Evolutionary conservation across 2,113 vertebrate species (phyloP), one percentile per base, ranked within the genome.

Genomic region (Caracal caracal): DNA sequence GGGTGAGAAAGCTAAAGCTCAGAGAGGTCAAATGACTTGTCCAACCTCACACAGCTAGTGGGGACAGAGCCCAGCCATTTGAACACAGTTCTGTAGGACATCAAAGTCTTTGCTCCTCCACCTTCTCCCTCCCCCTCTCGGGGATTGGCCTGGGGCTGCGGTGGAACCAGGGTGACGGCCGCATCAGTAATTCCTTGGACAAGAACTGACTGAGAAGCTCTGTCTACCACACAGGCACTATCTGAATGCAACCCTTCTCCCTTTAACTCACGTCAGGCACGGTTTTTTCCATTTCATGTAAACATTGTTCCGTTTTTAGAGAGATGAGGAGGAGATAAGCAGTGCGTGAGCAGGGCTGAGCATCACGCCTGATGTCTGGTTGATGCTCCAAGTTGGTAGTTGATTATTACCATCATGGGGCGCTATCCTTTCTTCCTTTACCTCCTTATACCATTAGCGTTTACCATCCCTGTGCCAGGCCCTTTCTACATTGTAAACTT

Each of bases 401-500:
- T n/a, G 20, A 4, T 33, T 20, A 3, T 33, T 12, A 9, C 40
- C n/a, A 19, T n/a, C 28, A 0, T 1, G 26, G 51, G 49, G 49
- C 3, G 63, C 82, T 75, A 22, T 37, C 63, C 73, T 76, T 76
- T 22, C 33, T 35, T 73, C 66, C 61, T 75, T 13, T 47, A 30
- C 59, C 49, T 66, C 51, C n/a, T 68, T 75, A 19, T 33, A 24
- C 37, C 11, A 0, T 2, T n/a, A 30, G 12, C 4, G 1, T 37
- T 96, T 35, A 15, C 22, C 13, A 49, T 49, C 22, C 13, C 3
- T 11, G 37, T 37, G 22, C 68, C 37, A 24, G 63, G 78, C 12
- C 4, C 53, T 94, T 88, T 37, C 85, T 76, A 19, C 26, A 24
- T 3, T 49, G 4, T 7, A 35, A 7, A 33, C 30, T 37, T 40